These are phyloP conservation scores for Microtus pennsylvanicus DNA, from an alignment of 2,113 vertebrate species.

Conservation along the genomic window DNA sequence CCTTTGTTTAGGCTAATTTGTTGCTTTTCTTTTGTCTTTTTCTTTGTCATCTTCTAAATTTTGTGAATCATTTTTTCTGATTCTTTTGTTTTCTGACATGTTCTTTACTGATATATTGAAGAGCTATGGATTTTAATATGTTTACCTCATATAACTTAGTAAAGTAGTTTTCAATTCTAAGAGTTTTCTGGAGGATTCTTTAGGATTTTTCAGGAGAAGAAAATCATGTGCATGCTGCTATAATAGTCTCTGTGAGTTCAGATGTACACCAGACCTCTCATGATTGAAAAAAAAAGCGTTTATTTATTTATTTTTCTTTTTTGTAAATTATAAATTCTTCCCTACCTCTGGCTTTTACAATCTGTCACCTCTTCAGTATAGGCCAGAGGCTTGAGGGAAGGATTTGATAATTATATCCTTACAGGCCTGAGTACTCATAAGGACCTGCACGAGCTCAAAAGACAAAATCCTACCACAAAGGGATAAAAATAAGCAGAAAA, in stretches of 20 bases:
- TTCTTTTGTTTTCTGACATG: too few species aligned
- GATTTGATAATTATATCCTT: neutral
- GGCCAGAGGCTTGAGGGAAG: neutral
- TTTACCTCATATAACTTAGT: neutral
- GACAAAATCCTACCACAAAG: neutral
- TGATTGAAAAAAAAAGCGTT: neutral
- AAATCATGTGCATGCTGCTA: neutral
- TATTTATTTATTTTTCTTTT: neutral
- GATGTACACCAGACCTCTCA: neutral
- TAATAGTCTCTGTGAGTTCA: neutral
- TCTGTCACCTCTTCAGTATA: neutral
- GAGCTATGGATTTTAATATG: neutral
- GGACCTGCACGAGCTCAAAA: neutral
- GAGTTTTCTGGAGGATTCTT: neutral
- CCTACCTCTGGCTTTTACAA: neutral
- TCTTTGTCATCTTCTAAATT: neutral
- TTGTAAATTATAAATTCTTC: neutral
- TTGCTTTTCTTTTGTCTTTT: neutral
- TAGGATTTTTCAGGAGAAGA: neutral
- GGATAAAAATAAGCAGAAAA: neutral
- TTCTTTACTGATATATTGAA: neutral
- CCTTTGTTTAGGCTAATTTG: neutral
- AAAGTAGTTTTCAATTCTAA: neutral
- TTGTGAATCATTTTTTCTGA: neutral
- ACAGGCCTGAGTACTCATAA: neutral